phyloP scores from a whole-genome alignment of 2,888 invertebrate species.

The Chrysopilus asiliformis region DNA sequence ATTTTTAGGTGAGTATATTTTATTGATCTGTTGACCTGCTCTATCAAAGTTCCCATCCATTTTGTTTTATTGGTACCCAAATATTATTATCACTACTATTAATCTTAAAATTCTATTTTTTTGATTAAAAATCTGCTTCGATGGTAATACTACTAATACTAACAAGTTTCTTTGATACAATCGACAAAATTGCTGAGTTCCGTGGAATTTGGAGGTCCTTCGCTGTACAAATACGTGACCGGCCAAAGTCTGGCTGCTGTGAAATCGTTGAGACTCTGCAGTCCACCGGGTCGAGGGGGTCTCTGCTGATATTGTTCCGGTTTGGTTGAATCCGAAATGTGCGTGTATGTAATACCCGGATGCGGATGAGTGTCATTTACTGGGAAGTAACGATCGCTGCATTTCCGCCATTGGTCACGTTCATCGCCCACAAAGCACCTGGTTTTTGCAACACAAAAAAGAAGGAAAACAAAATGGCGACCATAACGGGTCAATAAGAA shows the following conservation, averaged over 20 bases:
- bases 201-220: constrained; percentile 62
- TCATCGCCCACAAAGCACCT: constrained; percentile 77
- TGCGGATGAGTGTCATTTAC: constrained; percentile 22
- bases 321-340: constrained; percentile 17
- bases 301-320: constrained; percentile 30
- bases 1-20: not conserved
- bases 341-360: constrained; percentile 14
- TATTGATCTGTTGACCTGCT: not conserved
- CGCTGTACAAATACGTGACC: constrained; percentile 66
- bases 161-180: constrained; percentile 36
- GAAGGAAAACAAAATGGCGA: no score
- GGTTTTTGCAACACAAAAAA: no score
- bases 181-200: constrained; percentile 37
- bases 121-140: no score
- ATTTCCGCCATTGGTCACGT: constrained; percentile 73
- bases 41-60: not conserved
- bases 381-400: constrained; percentile 71
- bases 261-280: constrained; percentile 32
- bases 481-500: no score
- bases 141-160: no score
- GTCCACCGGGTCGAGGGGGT: constrained; percentile 31
- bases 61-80: not conserved
- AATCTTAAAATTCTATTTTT: no score
- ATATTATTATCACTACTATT: not conserved
- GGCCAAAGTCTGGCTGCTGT: constrained; percentile 52